Percentiles rank a stretch among this genome's conserved stretches.
These are phyloP conservation scores for Heliconius aoede DNA, from an alignment of 2,888 invertebrate genomes.

Conservation along the genomic window DNA sequence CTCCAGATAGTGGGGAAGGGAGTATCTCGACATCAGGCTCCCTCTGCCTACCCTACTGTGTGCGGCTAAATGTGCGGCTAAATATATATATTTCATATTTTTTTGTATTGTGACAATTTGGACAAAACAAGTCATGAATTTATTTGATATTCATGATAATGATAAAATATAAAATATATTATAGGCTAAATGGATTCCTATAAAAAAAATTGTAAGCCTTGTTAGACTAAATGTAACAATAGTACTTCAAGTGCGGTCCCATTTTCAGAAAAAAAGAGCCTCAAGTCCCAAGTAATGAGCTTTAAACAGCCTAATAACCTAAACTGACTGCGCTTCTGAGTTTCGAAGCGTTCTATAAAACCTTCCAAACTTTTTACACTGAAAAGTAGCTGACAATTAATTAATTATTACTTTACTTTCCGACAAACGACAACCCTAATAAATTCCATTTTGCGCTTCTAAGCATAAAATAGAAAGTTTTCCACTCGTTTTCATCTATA, in stretches of 20 bases:
- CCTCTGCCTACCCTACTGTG: too few relatives aligned
- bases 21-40: too few relatives aligned
- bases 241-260: background rate
- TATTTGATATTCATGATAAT: background rate
- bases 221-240: background rate
- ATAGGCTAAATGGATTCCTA: background rate
- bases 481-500: constrained; percentile 29
- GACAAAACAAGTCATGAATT: background rate
- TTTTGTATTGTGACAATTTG: background rate
- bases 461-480: constrained; percentile 21
- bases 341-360: background rate
- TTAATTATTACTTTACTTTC: background rate
- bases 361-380: background rate
- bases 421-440: background rate
- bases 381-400: background rate
- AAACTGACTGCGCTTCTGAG: background rate
- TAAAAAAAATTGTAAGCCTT: background rate
- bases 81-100: too few relatives aligned
- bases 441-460: background rate
- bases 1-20: too few relatives aligned
- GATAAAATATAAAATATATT: background rate
- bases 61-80: too few relatives aligned
- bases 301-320: background rate
- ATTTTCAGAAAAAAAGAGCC: background rate
- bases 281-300: background rate